phyloP scores from a whole-genome alignment of 2,797 vertebrate species.

The Notoglanidium macrostoma region DNA sequence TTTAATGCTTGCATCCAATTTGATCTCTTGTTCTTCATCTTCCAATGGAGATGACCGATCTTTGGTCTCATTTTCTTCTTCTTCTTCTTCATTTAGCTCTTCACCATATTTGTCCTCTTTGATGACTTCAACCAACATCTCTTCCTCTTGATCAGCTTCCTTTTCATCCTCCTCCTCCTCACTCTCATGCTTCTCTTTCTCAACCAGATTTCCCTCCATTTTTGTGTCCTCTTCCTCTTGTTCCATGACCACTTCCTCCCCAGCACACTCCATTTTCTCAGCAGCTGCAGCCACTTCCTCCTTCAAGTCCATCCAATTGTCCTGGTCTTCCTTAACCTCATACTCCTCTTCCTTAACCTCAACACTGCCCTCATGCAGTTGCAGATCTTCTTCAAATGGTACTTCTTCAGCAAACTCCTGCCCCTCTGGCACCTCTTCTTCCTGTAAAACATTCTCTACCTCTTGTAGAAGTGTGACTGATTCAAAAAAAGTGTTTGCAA shows the following conservation, averaged over 20 bases:
- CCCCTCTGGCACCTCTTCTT: conserved; percentile 30
- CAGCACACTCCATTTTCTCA: neutral
- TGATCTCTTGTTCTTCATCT: conserved; percentile 33
- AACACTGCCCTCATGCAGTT: neutral
- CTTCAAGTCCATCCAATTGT: conserved; percentile 8
- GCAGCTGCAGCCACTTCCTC: conserved; percentile 1
- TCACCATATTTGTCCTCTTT: conserved; percentile 33
- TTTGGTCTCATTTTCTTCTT: conserved; percentile 8
- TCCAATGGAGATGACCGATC: neutral
- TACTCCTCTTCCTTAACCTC: conserved; percentile 36
- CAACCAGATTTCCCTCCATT: conserved; percentile 22
- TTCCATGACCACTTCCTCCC: conserved; percentile 30
- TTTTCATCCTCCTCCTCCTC: conserved; percentile 17
- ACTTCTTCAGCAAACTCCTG: conserved; percentile 16
- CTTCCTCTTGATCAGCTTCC: conserved; percentile 34
- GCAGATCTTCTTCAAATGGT: neutral
- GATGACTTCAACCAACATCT: conserved; percentile 36
- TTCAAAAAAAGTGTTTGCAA: conserved; percentile 21
- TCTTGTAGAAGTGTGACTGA: conserved; percentile 27
- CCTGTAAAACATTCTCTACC: conserved; percentile 27
- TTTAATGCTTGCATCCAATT: neutral
- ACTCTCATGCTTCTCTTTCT: conserved; percentile 10
- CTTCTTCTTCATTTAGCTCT: conserved; percentile 35
- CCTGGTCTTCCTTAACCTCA: conserved; percentile 31
- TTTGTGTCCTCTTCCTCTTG: conserved; percentile 49